Base-by-base conservation (phyloP, 2,888 invertebrate genomes). In the Buathra laborator region DNA sequence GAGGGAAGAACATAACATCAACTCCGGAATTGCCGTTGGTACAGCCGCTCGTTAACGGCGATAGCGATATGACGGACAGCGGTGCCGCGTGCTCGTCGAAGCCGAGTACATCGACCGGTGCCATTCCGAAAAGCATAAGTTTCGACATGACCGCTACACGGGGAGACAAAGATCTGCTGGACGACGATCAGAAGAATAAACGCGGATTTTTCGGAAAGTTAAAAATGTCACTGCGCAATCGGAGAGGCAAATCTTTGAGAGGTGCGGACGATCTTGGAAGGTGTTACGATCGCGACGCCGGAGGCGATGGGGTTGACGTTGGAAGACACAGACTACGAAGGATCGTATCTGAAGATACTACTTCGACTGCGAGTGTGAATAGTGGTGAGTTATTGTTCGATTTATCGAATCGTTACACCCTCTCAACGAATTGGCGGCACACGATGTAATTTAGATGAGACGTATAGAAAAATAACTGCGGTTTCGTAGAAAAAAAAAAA, bases 121-220 rank as follows among this genome's bases (percentile, higher is more conserved):
- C 98, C 1, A 98, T 98, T 90, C 98, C 98, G 0, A 98, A 98
- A 94, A 98, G 98, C 91, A 98, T 98, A 89, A 98, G 97, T 92
- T 98, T 98, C 90, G 98, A 98, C 94, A 97, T 98, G 92, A 97
- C 97, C 0, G 98, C 98, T 0, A 97, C 98, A 91, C 96, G 97
- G 88, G 96, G 96, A 1, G 96, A 97, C 89, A 96, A 96, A 94
- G 95, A 94, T 86, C 89, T 94, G 79, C 93, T 94, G 86, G 95
- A 95, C 87, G 96, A 95, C 64, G 95, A 95, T 85, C 94, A 94
- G 77, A 95, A 95, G 88, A 94, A 94, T 83, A 95, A 96, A 82
- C 95, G 95, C 82, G 95, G 97, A 19, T 96, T 97, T 89, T 97
- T 97, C 90, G 96, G 96, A 51, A 97, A 96, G 90, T 95, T 97